Evolutionary conservation across 2,888 invertebrate genomes (phyloP).

Genomic region (Allolobophora icterica): DNA sequence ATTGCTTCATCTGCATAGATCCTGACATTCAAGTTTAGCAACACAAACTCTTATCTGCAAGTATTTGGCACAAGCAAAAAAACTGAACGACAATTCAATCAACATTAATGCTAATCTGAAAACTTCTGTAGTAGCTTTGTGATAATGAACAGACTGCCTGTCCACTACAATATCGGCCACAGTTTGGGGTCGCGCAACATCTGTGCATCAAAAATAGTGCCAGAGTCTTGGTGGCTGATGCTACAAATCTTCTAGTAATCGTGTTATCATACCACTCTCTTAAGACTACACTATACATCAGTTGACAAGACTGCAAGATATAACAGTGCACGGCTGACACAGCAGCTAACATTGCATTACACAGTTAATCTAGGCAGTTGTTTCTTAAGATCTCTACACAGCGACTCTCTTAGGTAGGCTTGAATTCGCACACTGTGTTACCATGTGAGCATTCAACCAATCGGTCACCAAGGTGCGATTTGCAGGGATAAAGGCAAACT

Average conservation of each 20-base stretch:
- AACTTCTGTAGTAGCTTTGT: not conserved
- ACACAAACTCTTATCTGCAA: not conserved
- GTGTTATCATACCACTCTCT: not conserved
- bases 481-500: too few relatives aligned
- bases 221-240: not conserved
- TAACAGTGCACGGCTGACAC: too few relatives aligned
- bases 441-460: too few relatives aligned
- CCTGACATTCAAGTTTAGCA: not conserved
- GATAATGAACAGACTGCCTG: not conserved
- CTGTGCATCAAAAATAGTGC: not conserved
- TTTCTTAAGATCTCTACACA: not conserved
- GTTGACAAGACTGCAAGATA: not conserved
- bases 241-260: not conserved
- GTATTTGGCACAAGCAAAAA: not conserved
- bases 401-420: too few relatives aligned
- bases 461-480: too few relatives aligned
- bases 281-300: not conserved
- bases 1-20: slow-evolving; percentile 11
- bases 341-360: too few relatives aligned
- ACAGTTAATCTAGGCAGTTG: too few relatives aligned
- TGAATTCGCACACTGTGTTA: too few relatives aligned
- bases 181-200: not conserved
- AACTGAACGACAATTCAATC: not conserved
- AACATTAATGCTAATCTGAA: not conserved
- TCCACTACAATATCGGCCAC: not conserved